Evolutionary conservation across 1,140 invertebrate genomes (phyloP).

Genomic region (Drosophila equinoxialis): DNA sequence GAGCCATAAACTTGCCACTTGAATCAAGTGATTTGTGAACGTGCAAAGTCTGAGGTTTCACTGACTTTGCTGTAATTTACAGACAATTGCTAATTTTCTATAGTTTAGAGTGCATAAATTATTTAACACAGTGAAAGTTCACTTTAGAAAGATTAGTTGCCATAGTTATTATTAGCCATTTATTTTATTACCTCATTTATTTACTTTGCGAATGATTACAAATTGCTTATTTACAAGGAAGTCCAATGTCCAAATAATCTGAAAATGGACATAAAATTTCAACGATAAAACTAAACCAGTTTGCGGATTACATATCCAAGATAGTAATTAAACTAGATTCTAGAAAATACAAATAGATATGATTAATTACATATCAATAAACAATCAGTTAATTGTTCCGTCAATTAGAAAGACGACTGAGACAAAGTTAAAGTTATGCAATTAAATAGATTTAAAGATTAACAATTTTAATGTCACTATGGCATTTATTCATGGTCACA

Average conservation of each 20-base stretch:
- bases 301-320: neutral
- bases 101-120: conserved; percentile 54
- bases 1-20: conserved; percentile 23
- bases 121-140: conserved; percentile 27
- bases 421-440: neutral
- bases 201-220: neutral
- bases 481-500: neutral
- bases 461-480: neutral
- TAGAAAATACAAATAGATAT: neutral
- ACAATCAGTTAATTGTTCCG: neutral
- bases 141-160: conserved; percentile 17
- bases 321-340: conserved; percentile 7
- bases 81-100: conserved; percentile 42
- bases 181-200: conserved; percentile 1
- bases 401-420: neutral
- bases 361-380: neutral
- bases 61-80: conserved; percentile 49
- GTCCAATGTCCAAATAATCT: conserved; percentile 4
- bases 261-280: neutral
- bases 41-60: conserved; percentile 46
- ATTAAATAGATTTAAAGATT: neutral
- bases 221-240: conserved; percentile 11
- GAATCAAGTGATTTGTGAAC: conserved; percentile 34
- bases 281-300: neutral
- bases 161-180: conserved; percentile 7